Conservation (phyloP, 2,797 vertebrate species). For the Cuniculus paca region DNA sequence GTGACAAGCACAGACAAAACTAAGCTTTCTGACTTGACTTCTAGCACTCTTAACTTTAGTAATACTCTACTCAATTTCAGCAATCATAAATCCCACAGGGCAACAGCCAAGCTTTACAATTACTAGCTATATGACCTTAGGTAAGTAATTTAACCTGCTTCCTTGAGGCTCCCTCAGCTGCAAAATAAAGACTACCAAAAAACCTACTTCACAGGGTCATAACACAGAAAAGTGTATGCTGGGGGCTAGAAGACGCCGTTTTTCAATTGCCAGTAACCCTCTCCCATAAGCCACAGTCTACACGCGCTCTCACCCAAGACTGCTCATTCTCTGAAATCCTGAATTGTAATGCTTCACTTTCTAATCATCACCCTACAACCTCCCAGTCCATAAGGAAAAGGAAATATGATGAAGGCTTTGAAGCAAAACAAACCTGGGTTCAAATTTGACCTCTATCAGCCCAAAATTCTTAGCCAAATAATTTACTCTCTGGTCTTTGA, state of each 20-base stretch:
- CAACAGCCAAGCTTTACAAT: conserved; percentile 23
- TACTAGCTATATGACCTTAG: background rate
- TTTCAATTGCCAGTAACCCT: conserved; percentile 13
- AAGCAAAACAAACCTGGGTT: conserved; percentile 35
- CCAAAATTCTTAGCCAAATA: conserved; percentile 36
- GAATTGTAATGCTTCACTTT: conserved; percentile 40
- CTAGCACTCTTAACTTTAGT: conserved; percentile 18
- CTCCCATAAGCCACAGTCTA: background rate
- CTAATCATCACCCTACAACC: conserved; percentile 1
- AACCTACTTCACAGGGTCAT: background rate
- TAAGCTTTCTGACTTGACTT: conserved; percentile 20
- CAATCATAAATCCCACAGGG: background rate
- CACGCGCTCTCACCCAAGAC: background rate
- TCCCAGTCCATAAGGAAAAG: background rate
- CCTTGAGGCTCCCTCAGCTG: background rate
- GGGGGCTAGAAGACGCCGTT: background rate
- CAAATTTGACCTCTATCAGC: background rate
- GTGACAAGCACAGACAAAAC: background rate
- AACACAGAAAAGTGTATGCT: background rate
- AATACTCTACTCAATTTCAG: conserved; percentile 22
- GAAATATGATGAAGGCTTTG: background rate
- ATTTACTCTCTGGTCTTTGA: conserved; percentile 13
- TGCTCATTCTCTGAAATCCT: conserved; percentile 11
- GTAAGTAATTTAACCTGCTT: conserved; percentile 30
- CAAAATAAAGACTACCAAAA: conserved; percentile 44